These are phyloP conservation scores for Caenorhabditis afra DNA, from an alignment of 2,888 invertebrate genomes.

Conservation along the genomic window DNA sequence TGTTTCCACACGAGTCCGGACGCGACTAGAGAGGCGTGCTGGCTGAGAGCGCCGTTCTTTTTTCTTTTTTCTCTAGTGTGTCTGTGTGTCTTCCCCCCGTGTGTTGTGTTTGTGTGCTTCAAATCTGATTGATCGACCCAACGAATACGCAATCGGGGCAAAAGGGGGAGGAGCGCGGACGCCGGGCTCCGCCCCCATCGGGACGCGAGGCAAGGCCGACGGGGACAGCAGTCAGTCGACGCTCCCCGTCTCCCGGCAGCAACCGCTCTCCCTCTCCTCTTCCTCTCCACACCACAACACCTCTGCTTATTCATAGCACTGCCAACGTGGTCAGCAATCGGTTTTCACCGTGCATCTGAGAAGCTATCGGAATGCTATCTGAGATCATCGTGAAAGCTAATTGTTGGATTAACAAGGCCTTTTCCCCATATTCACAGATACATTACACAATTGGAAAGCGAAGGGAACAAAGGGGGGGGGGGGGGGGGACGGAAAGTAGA, in stretches of 20 bases:
- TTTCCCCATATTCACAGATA: background rate
- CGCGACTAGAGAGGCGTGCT: constrained; percentile 29
- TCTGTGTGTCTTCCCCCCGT: constrained; percentile 20
- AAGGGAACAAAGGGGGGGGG: too few relatives aligned
- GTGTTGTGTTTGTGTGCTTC: constrained; percentile 46
- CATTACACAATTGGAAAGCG: too few relatives aligned
- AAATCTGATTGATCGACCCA: constrained; percentile 64
- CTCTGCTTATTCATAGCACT: constrained; percentile 12
- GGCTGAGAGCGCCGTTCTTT: constrained; percentile 51
- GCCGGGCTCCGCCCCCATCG: constrained; percentile 52
- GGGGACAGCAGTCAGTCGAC: constrained; percentile 56
- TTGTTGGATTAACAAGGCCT: constrained; percentile 45
- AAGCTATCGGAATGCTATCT: constrained; percentile 56
- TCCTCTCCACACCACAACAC: background rate
- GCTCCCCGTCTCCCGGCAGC: constrained; percentile 43
- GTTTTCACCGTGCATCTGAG: constrained; percentile 71
- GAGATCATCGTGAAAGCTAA: constrained; percentile 75
- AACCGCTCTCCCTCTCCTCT: constrained; percentile 21
- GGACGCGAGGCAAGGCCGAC: constrained; percentile 31
- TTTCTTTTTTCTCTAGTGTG: background rate
- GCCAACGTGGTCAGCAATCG: constrained; percentile 59
- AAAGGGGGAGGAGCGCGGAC: constrained; percentile 53
- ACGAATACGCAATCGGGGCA: constrained; percentile 59
- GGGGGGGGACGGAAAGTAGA: background rate
- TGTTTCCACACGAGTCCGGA: constrained; percentile 23